Evolutionary conservation across 2,113 vertebrate genomes (phyloP).

Genomic region (Oreocharis arfaki): DNA sequence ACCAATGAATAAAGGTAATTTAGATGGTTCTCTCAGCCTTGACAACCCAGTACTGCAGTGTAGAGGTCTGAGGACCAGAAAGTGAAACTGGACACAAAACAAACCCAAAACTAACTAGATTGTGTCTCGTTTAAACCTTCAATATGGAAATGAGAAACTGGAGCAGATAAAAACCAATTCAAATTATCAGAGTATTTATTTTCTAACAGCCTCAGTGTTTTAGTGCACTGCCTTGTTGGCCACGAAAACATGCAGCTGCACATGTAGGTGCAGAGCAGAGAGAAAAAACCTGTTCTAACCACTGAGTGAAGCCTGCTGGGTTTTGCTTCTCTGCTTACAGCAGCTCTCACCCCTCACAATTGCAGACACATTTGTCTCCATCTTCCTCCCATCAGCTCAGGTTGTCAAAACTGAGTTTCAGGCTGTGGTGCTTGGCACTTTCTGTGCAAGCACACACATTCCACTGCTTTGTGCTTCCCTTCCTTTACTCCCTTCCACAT

Average conservation of each 20-base stretch:
- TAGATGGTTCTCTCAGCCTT: neutral
- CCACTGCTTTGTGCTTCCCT: neutral
- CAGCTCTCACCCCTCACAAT: neutral
- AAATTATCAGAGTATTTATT: neutral
- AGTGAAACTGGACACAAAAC: neutral
- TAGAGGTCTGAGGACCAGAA: neutral
- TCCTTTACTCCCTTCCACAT: neutral
- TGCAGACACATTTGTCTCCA: neutral
- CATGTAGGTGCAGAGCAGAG: neutral
- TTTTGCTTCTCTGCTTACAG: neutral
- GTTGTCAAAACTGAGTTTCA: constrained; percentile 8
- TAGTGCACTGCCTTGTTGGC: neutral
- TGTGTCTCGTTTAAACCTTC: neutral
- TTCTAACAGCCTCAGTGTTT: neutral
- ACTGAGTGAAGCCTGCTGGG: neutral
- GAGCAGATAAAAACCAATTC: neutral
- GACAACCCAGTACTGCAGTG: neutral
- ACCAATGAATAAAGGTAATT: neutral
- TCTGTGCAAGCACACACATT: neutral
- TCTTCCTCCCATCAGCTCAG: neutral
- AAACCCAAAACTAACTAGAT: accelerated
- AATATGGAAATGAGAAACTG: neutral
- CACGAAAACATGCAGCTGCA: neutral
- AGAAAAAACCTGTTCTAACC: neutral
- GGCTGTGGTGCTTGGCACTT: neutral